phyloP scores from a whole-genome alignment of 2,888 invertebrate species.

The Criorhina ranunculi region DNA sequence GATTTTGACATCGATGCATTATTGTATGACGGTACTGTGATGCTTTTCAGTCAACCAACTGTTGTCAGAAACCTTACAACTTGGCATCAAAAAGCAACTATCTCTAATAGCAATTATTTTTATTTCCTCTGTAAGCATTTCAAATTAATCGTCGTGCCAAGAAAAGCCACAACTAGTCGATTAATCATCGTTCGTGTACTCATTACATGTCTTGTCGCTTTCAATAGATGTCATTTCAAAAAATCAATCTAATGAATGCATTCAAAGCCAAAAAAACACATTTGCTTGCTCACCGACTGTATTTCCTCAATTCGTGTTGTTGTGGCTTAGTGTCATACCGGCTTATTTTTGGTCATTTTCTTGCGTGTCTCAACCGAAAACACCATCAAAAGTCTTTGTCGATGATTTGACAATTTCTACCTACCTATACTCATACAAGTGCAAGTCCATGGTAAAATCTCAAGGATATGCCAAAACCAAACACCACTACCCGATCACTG shows the following conservation, averaged over 20 bases:
- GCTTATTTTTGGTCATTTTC: too few species aligned
- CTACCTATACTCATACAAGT: constrained; percentile 53
- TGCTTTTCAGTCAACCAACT: too few species aligned
- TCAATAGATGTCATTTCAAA: constrained; percentile 41
- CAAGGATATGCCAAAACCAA: constrained; percentile 61
- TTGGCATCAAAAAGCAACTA: too few species aligned
- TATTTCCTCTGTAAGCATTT: not conserved
- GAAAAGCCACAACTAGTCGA: constrained; percentile 10
- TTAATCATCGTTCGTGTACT: constrained; percentile 50
- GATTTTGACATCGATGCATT: too few species aligned
- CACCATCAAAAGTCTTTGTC: constrained; percentile 38
- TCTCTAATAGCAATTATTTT: too few species aligned
- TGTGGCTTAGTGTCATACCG: too few species aligned
- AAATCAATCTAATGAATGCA: constrained; percentile 53
- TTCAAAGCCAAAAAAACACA: constrained; percentile 23
- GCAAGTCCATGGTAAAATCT: constrained; percentile 69
- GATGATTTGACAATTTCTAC: constrained; percentile 61
- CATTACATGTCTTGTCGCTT: constrained; percentile 39
- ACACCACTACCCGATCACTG: too few species aligned
- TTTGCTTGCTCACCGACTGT: constrained; percentile 13
- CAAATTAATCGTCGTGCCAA: constrained; percentile 16
- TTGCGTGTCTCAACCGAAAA: not conserved
- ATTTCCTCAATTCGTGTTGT: constrained; percentile 43
- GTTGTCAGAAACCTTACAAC: too few species aligned
- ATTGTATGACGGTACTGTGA: too few species aligned